Conservation (phyloP, 2,113 vertebrate genomes). For the Podiceps cristatus region DNA sequence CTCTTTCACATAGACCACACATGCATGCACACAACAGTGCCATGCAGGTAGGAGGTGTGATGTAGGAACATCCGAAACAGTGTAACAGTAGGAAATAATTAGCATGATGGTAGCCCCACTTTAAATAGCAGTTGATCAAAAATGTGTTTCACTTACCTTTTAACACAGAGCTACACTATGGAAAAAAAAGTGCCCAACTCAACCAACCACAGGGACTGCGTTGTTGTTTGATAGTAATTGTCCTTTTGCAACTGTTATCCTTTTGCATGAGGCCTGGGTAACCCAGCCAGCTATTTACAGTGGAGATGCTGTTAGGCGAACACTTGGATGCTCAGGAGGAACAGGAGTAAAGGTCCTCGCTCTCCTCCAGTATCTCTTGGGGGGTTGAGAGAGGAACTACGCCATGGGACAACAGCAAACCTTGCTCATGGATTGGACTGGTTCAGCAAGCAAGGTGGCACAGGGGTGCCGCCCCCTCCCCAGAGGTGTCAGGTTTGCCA, state of each 20-base stretch:
- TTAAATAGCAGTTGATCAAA: background rate
- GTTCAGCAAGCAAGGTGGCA: background rate
- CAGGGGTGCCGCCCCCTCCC: rapidly evolving
- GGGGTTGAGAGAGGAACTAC: background rate
- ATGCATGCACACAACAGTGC: rapidly evolving
- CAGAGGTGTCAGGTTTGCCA: background rate
- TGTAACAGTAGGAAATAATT: background rate
- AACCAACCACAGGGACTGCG: too few relatives aligned
- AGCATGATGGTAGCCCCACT: background rate
- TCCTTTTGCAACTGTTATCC: background rate
- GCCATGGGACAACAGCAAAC: background rate
- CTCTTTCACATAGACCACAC: background rate
- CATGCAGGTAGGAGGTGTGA: background rate
- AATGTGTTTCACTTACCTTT: background rate
- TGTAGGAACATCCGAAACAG: background rate
- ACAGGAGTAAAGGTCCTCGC: background rate
- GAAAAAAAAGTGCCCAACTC: background rate
- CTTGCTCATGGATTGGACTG: background rate
- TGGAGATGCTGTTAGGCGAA: background rate
- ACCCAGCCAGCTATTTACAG: background rate
- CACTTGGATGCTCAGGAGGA: background rate
- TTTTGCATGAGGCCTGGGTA: background rate
- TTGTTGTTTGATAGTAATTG: background rate
- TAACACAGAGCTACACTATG: background rate
- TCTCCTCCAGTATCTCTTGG: background rate